Evolutionary conservation across 2,113 vertebrate genomes (phyloP).

Genomic region (Lanius ludovicianus): DNA sequence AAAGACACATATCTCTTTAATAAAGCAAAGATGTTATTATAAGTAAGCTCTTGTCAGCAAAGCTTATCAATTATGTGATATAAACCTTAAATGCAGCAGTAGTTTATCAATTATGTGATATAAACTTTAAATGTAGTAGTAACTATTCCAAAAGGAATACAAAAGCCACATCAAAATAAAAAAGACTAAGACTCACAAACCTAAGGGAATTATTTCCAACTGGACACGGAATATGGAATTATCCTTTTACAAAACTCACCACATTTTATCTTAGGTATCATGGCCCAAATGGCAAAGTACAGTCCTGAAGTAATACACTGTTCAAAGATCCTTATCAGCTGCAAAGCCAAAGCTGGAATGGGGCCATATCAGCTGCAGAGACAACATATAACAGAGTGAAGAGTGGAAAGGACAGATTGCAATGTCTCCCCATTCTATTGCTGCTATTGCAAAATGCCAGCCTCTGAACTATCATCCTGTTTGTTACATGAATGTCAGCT

Average conservation of each 20-base stretch:
- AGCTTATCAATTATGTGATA: background rate
- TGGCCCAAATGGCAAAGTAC: background rate
- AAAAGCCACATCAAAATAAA: constrained; percentile 27
- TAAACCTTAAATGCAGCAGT: constrained; percentile 10
- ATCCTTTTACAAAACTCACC: background rate
- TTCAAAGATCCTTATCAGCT: constrained; percentile 31
- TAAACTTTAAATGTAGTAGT: constrained; percentile 22
- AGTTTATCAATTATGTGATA: background rate
- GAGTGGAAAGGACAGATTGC: constrained; percentile 24
- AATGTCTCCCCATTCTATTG: background rate
- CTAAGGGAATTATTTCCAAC: constrained; percentile 35
- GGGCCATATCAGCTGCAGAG: constrained; percentile 27
- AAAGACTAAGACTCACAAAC: constrained; percentile 1
- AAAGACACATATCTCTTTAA: constrained; percentile 41
- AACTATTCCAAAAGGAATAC: constrained; percentile 15
- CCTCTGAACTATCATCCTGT: background rate
- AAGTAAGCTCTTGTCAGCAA: constrained; percentile 33
- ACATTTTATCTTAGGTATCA: background rate
- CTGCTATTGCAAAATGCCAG: constrained; percentile 13
- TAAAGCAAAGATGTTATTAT: constrained; percentile 33
- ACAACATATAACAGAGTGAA: background rate
- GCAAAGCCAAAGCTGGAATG: constrained; percentile 30
- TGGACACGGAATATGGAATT: background rate
- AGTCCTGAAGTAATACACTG: constrained; percentile 27
- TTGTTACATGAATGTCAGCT: background rate